phyloP scores from a whole-genome alignment of 2,797 vertebrate genomes.

The Anguilla obscura region DNA sequence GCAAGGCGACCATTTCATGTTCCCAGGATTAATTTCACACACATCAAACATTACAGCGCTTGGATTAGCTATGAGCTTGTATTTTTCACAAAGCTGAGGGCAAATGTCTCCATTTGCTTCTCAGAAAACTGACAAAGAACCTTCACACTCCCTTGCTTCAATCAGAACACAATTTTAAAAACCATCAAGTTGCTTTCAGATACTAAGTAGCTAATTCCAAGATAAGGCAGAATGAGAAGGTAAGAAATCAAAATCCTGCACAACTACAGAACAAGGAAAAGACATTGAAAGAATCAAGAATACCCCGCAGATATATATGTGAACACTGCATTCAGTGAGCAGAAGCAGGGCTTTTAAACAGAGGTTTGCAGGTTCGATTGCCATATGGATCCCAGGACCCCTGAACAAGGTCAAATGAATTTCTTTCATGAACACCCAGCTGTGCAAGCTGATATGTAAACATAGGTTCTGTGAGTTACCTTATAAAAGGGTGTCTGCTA shows the following conservation, averaged over 20 bases:
- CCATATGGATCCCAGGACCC: background rate
- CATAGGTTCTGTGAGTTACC: background rate
- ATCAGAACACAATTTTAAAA: background rate
- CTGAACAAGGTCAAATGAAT: background rate
- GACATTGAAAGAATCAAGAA: background rate
- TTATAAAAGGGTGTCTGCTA: background rate
- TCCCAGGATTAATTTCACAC: slow-evolving; percentile 20
- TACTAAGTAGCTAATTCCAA: background rate
- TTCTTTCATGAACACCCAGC: background rate
- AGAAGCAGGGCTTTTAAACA: slow-evolving; percentile 13
- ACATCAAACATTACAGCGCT: slow-evolving; percentile 1
- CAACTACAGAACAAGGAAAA: background rate
- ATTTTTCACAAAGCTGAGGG: background rate
- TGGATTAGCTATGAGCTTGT: background rate
- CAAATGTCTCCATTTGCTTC: background rate
- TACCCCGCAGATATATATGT: background rate
- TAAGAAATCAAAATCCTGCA: background rate
- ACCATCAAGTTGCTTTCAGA: background rate
- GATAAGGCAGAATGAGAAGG: background rate
- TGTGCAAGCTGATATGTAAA: background rate
- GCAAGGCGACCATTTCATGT: background rate
- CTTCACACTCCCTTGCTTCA: background rate
- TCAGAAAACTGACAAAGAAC: background rate
- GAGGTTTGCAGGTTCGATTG: slow-evolving; percentile 47
- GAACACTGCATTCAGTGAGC: background rate